Evolutionary conservation across 2,797 vertebrate species (phyloP).

Genomic region (Salmo trutta): DNA sequence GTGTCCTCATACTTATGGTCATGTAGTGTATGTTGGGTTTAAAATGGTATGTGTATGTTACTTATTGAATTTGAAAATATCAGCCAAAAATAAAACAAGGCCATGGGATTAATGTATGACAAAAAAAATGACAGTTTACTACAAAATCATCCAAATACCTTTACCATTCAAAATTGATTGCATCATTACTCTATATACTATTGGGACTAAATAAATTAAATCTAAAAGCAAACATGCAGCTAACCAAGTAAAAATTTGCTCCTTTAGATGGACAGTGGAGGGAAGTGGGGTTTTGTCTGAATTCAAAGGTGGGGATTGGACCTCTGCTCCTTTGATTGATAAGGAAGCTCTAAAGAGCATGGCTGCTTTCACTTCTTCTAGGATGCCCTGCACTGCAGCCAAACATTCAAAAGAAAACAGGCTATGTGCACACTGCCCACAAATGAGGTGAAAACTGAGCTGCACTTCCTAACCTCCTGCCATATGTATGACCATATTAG

Average conservation of each 20-base stretch:
- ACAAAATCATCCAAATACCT: not conserved
- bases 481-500: no score
- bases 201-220: not conserved
- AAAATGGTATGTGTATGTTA: no score
- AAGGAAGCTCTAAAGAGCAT: no score
- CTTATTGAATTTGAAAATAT: no score
- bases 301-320: slow-evolving; percentile 80
- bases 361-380: no score
- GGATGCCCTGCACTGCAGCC: no score
- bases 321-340: slow-evolving; percentile 72
- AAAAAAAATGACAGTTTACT: not conserved
- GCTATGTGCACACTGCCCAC: no score
- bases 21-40: no score
- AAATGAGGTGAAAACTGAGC: no score
- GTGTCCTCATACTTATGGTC: no score
- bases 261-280: slow-evolving; percentile 53
- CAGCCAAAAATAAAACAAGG: not conserved
- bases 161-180: not conserved
- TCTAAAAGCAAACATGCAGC: not conserved
- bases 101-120: not conserved
- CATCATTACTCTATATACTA: no score
- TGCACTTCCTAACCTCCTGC: no score
- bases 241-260: not conserved
- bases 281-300: slow-evolving; percentile 69
- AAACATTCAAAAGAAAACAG: not conserved